Evolutionary conservation across 1,140 invertebrate genomes (phyloP).

Genomic region (Leptopilina clavipes): DNA sequence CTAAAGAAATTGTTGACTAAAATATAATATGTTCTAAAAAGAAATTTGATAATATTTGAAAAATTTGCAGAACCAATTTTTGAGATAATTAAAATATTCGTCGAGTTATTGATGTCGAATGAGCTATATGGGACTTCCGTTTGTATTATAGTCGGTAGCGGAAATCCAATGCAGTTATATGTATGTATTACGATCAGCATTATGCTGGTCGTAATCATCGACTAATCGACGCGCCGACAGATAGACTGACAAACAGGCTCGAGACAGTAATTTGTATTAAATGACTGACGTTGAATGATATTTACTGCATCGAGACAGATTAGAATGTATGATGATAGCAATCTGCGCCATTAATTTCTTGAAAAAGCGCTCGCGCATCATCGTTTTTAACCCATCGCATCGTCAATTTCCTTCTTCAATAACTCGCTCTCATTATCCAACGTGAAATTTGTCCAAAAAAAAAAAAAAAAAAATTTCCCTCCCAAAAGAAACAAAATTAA

Average conservation of each 20-base stretch:
- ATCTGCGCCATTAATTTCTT: slow-evolving; percentile 13
- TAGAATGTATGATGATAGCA: slow-evolving; percentile 27
- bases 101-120: background rate
- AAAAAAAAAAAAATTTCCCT: too few relatives aligned
- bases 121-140: slow-evolving; percentile 24
- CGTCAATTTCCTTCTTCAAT: background rate
- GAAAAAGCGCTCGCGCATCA: background rate
- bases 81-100: background rate
- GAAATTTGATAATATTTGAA: too few relatives aligned
- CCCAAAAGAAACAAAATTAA: background rate
- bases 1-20: too few relatives aligned
- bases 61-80: background rate
- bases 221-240: slow-evolving; percentile 55
- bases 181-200: slow-evolving; percentile 48
- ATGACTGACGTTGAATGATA: slow-evolving; percentile 53
- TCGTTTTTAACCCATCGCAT: background rate
- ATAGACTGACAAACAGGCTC: slow-evolving; percentile 45
- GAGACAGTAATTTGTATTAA: slow-evolving; percentile 56
- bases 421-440: background rate
- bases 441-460: background rate
- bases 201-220: slow-evolving; percentile 49
- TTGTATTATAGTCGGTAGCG: slow-evolving; percentile 48
- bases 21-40: too few relatives aligned
- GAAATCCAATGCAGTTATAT: slow-evolving; percentile 42
- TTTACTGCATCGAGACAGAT: slow-evolving; percentile 35